These are phyloP conservation scores for Calephelis perditalis DNA, from an alignment of 2,888 invertebrate genomes.

Conservation along the genomic window DNA sequence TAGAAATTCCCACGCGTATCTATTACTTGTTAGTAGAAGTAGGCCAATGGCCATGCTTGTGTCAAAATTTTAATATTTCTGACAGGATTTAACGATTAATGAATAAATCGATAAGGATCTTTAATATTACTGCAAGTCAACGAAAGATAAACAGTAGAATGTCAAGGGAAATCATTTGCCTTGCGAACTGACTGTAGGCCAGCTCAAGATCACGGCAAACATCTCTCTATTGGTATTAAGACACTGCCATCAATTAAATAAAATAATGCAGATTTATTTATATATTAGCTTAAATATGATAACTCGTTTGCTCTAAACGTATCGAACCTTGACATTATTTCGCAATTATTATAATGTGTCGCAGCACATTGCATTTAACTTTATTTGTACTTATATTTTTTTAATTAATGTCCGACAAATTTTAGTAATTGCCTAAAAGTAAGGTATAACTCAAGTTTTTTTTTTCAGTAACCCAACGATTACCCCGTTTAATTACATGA, in stretches of 20 bases:
- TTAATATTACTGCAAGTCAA: neutral
- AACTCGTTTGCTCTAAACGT: neutral
- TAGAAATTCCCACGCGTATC: no score
- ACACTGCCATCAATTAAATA: slow-evolving; percentile 1
- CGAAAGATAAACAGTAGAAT: slow-evolving; percentile 12
- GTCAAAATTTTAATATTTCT: no score
- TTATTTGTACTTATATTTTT: no score
- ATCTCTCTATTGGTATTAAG: slow-evolving; percentile 14
- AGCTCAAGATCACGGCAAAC: slow-evolving; percentile 17
- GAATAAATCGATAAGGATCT: neutral
- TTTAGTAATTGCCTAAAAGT: no score
- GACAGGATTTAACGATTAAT: no score
- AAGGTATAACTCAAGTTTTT: no score
- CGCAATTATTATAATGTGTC: neutral
- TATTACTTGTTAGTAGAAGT: no score
- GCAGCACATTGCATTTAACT: no score
- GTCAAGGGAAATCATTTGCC: slow-evolving; percentile 19
- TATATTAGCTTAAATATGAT: neutral
- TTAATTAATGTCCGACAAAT: no score
- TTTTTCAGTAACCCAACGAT: no score
- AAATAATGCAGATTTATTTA: slow-evolving; percentile 6
- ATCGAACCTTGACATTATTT: neutral
- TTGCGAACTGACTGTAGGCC: slow-evolving; percentile 16
- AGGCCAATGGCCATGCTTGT: no score
- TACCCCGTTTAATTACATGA: no score